These are phyloP conservation scores for Macrosoma leucophasiata DNA, from an alignment of 2,888 invertebrate genomes.

Conservation along the genomic window DNA sequence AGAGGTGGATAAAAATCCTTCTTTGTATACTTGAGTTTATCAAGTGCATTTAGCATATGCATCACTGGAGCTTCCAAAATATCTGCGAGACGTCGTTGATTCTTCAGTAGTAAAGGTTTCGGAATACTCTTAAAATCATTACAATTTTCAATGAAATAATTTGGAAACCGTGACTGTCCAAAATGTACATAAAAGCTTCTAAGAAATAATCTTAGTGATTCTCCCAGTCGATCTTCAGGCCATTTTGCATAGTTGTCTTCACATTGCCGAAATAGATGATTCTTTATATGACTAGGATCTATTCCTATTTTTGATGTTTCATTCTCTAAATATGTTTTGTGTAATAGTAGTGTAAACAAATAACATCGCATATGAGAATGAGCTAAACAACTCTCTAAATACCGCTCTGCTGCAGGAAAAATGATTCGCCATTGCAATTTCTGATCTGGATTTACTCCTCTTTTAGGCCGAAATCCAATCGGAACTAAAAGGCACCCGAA, in stretches of 20 bases:
- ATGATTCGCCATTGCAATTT: constrained; percentile 86
- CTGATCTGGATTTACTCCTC: constrained; percentile 75
- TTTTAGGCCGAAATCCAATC: constrained; percentile 79
- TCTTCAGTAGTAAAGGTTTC: constrained; percentile 74
- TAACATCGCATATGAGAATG: constrained; percentile 83
- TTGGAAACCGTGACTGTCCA: constrained; percentile 76
- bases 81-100: constrained; percentile 80
- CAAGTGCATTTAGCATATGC: constrained; percentile 80
- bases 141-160: constrained; percentile 83
- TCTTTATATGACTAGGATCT: constrained; percentile 82
- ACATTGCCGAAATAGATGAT: constrained; percentile 85
- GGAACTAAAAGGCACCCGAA: constrained; percentile 84
- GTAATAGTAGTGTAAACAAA: constrained; percentile 80
- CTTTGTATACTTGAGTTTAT: constrained; percentile 78
- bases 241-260: constrained; percentile 82
- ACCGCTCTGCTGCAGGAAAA: constrained; percentile 86
- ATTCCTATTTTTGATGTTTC: constrained; percentile 78
- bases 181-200: constrained; percentile 78
- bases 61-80: constrained; percentile 83
- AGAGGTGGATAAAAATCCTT: constrained; percentile 79
- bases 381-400: constrained; percentile 82
- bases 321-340: constrained; percentile 83
- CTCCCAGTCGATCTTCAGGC: constrained; percentile 84
- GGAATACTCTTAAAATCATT: constrained; percentile 85
- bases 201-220: constrained; percentile 78